Percentiles rank a stretch among this genome's conserved stretches.
Conservation (phyloP, 2,113 vertebrate species). For the Pelusios castaneus region DNA sequence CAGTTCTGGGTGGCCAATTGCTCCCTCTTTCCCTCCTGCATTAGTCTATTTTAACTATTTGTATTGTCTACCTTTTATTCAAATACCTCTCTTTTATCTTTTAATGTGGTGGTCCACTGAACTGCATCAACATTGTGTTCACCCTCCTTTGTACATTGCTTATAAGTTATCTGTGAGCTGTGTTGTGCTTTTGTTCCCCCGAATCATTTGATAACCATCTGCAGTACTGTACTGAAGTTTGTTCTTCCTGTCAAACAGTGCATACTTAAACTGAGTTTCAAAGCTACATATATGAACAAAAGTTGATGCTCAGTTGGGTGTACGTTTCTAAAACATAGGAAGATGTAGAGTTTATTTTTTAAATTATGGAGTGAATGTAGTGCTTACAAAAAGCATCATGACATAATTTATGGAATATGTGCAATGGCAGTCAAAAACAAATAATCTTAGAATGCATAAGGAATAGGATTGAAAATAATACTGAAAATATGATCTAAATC, state of each 20-base stretch:
- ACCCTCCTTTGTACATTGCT: background rate
- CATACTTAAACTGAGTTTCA: background rate
- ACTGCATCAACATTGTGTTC: background rate
- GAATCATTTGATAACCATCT: background rate
- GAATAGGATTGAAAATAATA: background rate
- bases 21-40: background rate
- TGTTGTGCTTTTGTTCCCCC: background rate
- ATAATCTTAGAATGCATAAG: background rate
- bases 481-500: background rate
- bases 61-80: background rate
- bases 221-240: background rate
- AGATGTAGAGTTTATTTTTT: background rate
- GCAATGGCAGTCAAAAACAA: background rate
- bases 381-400: background rate
- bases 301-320: background rate
- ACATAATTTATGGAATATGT: background rate
- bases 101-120: background rate
- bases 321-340: background rate
- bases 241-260: rapidly evolving
- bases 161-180: background rate
- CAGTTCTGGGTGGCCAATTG: slow-evolving; percentile 24
- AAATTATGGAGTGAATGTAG: background rate
- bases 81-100: background rate
- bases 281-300: background rate
- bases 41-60: background rate